A percentile compares a stretch with the other conserved stretches of the same genome.
These are phyloP conservation scores for Cryptotermes secundus DNA, from an alignment of 1,140 invertebrate genomes.

Conservation along the genomic window DNA sequence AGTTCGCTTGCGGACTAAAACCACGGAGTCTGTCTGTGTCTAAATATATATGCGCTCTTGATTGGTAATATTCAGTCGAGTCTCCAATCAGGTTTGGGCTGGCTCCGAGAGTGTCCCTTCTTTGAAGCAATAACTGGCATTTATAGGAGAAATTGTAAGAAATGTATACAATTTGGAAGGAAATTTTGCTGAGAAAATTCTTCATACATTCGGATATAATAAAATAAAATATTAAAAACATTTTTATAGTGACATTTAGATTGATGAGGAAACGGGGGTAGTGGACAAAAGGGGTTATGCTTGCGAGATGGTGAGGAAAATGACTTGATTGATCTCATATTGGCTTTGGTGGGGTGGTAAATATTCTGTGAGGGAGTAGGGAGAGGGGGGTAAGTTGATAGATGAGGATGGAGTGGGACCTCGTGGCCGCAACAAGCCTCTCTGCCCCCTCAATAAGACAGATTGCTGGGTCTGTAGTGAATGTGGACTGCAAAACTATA, in stretches of 20 bases:
- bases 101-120: too few relatives aligned
- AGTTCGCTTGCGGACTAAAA: too few relatives aligned
- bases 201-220: background rate
- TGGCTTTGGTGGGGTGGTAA: background rate
- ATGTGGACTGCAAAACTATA: background rate
- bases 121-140: too few relatives aligned
- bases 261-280: background rate
- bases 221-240: background rate
- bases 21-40: too few relatives aligned
- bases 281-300: constrained; percentile 9
- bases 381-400: background rate
- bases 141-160: too few relatives aligned
- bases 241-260: constrained; percentile 1
- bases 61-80: too few relatives aligned
- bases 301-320: constrained; percentile 18
- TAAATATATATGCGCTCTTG: too few relatives aligned
- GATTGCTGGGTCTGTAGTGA: background rate
- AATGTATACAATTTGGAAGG: background rate
- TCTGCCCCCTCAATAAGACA: constrained; percentile 10
- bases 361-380: constrained; percentile 6
- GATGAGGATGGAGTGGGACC: constrained; percentile 13
- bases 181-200: background rate
- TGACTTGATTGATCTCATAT: constrained; percentile 17
- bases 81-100: too few relatives aligned
- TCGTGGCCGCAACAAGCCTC: background rate